phyloP scores from a whole-genome alignment of 1,140 invertebrate species.

The Acromyrmex heyeri region DNA sequence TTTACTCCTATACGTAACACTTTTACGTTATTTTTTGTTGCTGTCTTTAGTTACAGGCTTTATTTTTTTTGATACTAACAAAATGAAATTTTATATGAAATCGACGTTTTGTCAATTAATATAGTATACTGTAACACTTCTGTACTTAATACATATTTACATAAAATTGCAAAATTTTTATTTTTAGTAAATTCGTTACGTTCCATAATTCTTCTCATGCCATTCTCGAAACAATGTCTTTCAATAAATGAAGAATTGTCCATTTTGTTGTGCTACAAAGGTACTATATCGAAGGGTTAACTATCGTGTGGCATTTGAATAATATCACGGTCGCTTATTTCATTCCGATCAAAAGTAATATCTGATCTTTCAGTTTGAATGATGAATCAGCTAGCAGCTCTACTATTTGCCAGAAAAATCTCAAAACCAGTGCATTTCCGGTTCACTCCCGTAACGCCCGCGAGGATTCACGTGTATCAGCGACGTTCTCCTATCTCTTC shows the following conservation, averaged over 20 bases:
- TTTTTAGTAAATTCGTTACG: background rate
- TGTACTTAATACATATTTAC: background rate
- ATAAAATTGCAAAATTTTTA: background rate
- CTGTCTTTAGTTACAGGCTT: no score
- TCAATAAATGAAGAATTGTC: background rate
- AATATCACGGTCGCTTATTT: slow-evolving; percentile 11
- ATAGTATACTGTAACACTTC: no score
- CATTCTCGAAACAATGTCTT: background rate
- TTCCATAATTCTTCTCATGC: background rate
- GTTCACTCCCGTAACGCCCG: slow-evolving; percentile 5
- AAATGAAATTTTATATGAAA: no score
- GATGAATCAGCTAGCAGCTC: slow-evolving; percentile 6
- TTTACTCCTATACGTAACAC: no score
- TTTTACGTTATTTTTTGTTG: no score
- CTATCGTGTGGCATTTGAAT: background rate
- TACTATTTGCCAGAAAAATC: slow-evolving; percentile 27
- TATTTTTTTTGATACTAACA: no score
- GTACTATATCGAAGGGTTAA: background rate
- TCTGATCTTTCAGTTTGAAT: background rate
- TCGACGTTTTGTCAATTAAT: no score
- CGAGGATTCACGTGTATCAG: slow-evolving; percentile 42
- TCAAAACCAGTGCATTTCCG: background rate
- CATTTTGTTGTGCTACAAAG: background rate
- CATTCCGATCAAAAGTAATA: slow-evolving; percentile 11
- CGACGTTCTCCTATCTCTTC: slow-evolving; percentile 25